These are phyloP conservation scores for Nemotelus pantherinus DNA, from an alignment of 2,888 invertebrate genomes.

Conservation along the genomic window DNA sequence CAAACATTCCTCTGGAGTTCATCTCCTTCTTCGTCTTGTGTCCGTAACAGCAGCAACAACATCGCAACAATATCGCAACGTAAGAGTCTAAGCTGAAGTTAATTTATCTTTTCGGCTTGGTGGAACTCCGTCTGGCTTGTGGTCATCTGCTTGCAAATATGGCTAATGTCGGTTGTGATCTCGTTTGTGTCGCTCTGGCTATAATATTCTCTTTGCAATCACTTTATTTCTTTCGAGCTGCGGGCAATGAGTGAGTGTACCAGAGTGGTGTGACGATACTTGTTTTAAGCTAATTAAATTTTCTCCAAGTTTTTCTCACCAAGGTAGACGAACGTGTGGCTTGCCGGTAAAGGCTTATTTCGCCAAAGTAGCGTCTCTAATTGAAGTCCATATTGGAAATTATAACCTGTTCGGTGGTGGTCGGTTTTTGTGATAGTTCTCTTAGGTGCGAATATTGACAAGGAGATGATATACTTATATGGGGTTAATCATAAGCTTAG, in stretches of 20 bases:
- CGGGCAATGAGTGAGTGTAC: not conserved
- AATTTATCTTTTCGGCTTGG: conserved; percentile 42
- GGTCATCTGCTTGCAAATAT: conserved; percentile 29
- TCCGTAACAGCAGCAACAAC: not conserved
- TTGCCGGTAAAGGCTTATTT: not conserved
- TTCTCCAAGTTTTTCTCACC: conserved; percentile 15
- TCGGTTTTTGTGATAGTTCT: not conserved
- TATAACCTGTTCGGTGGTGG: not conserved
- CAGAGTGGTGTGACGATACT: conserved; percentile 26
- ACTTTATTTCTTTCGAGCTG: conserved; percentile 12
- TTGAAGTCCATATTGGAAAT: conserved; percentile 29
- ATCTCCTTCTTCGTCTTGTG: conserved; percentile 8
- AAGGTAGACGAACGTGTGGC: no score
- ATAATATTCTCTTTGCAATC: conserved; percentile 6
- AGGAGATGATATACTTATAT: not conserved
- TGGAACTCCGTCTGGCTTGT: conserved; percentile 34
- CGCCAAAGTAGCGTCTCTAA: conserved; percentile 28
- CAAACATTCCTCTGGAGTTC: not conserved
- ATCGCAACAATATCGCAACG: not conserved
- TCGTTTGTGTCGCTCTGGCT: conserved; percentile 11
- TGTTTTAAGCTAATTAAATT: conserved; percentile 36
- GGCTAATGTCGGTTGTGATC: conserved; percentile 18
- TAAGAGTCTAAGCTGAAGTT: conserved; percentile 35
- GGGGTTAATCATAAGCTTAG: no score
- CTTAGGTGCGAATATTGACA: conserved; percentile 4